Evolutionary conservation across 2,113 vertebrate genomes (phyloP).

Genomic region (Upupa epops): DNA sequence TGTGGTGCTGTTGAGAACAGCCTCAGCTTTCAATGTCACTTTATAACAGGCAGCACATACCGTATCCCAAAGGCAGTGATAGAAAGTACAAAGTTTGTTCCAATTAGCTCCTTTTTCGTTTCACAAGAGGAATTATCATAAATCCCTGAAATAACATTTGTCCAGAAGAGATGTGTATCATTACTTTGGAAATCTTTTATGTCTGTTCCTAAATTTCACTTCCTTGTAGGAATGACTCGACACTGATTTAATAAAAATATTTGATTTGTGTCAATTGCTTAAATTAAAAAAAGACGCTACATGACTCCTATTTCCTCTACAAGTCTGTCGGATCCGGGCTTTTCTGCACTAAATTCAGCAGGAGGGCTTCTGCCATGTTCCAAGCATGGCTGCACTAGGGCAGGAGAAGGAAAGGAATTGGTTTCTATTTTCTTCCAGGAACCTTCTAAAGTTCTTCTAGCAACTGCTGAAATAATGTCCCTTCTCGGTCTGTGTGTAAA

Average conservation of each 20-base stretch:
- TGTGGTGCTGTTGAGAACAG: constrained; percentile 83
- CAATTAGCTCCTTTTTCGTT: constrained; percentile 79
- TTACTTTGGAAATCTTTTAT: constrained; percentile 65
- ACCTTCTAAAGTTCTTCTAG: too few relatives aligned
- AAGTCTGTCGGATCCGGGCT: constrained; percentile 51
- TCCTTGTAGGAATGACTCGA: constrained; percentile 73
- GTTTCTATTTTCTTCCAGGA: background rate
- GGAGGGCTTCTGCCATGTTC: constrained; percentile 30
- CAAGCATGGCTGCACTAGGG: rapidly evolving
- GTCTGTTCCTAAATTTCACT: constrained; percentile 57
- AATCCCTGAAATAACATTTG: constrained; percentile 79
- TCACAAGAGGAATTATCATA: constrained; percentile 75
- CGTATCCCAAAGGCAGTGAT: constrained; percentile 74
- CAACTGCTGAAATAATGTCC: too few relatives aligned
- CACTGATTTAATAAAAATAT: constrained; percentile 67
- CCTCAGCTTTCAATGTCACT: constrained; percentile 79
- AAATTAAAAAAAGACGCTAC: constrained; percentile 56
- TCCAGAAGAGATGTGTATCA: constrained; percentile 64
- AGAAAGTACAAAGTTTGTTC: constrained; percentile 71
- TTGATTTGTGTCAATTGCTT: constrained; percentile 71
- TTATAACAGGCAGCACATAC: constrained; percentile 72
- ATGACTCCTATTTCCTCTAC: constrained; percentile 63
- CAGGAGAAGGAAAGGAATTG: constrained; percentile 1
- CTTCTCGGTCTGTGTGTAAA: too few relatives aligned
- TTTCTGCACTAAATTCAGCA: constrained; percentile 57